These are phyloP conservation scores for Nothobranchius kuhntae DNA, from an alignment of 2,113 vertebrate genomes.

Conservation along the genomic window DNA sequence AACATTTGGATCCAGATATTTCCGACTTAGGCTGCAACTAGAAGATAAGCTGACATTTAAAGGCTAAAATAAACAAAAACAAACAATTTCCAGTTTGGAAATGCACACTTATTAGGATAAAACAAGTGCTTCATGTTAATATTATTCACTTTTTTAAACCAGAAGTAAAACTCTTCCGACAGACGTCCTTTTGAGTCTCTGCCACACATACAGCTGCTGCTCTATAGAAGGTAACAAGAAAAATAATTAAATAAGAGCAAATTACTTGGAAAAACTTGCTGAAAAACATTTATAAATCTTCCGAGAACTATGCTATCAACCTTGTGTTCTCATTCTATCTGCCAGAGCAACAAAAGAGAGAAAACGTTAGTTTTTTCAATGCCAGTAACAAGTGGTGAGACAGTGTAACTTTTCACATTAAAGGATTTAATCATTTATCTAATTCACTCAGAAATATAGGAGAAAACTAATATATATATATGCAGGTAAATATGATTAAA, in stretches of 20 bases:
- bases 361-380: not conserved
- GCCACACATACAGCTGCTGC: no score
- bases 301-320: not conserved
- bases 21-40: conserved; percentile 27
- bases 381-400: not conserved
- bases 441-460: no score
- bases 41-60: conserved; percentile 21
- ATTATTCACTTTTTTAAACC: no score
- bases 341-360: not conserved
- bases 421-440: no score
- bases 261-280: not conserved
- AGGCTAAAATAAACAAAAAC: not conserved
- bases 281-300: not conserved
- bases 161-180: no score
- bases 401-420: no score
- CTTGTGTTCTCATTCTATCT: not conserved
- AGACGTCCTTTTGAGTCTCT: no score
- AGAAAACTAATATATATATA: no score
- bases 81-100: conserved; percentile 3
- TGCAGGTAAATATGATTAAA: no score
- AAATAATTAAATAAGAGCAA: not conserved
- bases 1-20: conserved; percentile 37
- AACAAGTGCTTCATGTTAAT: not conserved
- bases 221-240: not conserved
- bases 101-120: not conserved